phyloP scores from a whole-genome alignment of 2,797 vertebrate genomes.

The Gymnoscopelus microlampas region DNA sequence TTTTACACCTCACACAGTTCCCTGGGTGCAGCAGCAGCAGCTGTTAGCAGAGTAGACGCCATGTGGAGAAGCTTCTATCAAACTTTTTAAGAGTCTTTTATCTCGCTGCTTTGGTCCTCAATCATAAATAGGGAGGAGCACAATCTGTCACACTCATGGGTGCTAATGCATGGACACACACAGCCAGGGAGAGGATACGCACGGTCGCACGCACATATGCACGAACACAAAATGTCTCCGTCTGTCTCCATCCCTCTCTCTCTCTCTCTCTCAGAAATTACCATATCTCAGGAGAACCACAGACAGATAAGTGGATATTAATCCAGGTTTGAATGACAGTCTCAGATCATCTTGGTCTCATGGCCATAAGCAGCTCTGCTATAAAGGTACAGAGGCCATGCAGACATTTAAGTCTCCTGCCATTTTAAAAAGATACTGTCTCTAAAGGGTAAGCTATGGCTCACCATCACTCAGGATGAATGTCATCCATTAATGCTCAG shows the following conservation, averaged over 20 bases:
- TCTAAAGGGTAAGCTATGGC: conserved; percentile 2
- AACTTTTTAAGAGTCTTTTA: background rate
- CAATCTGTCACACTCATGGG: conserved; percentile 1
- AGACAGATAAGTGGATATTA: conserved; percentile 58
- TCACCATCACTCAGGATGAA: conserved; percentile 7
- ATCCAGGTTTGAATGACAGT: conserved; percentile 43
- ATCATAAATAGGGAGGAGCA: background rate
- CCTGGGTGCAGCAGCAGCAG: background rate
- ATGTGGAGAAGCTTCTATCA: background rate
- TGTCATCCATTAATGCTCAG: conserved; percentile 2
- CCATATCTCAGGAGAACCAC: conserved; percentile 35
- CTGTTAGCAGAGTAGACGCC: background rate
- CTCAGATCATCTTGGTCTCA: conserved; percentile 39
- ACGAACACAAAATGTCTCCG: conserved; percentile 15
- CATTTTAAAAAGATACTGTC: background rate
- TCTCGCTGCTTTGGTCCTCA: background rate
- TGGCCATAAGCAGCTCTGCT: conserved; percentile 27
- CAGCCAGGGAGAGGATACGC: background rate
- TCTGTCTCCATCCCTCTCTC: conserved; percentile 14
- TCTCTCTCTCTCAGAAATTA: conserved; percentile 22
- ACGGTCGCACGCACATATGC: background rate
- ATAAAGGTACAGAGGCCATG: conserved; percentile 6
- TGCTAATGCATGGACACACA: background rate
- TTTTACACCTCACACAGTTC: background rate
- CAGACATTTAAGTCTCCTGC: background rate